Percentiles rank a stretch among this genome's conserved stretches.
Evolutionary conservation across 2,797 vertebrate genomes (phyloP).

Genomic region (Darevskia nairensis): DNA sequence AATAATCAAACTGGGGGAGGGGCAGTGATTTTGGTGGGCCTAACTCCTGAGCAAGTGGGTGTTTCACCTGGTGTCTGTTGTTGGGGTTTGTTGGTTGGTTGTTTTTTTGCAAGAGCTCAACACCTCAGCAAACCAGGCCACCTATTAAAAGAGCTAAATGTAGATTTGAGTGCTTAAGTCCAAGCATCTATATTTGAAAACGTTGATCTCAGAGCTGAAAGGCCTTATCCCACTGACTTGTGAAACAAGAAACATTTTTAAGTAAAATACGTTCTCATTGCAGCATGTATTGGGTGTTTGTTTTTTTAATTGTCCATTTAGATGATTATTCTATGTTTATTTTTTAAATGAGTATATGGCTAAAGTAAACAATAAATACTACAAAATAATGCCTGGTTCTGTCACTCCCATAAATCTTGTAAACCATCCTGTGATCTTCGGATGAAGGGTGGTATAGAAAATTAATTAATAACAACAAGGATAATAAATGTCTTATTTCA

Average conservation of each 20-base stretch:
- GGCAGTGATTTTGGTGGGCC: not conserved
- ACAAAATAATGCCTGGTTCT: slow-evolving; percentile 5
- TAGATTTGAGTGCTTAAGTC: slow-evolving; percentile 30
- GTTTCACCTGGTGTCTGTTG: not conserved
- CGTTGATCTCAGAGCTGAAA: not conserved
- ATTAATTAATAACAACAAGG: too few species aligned
- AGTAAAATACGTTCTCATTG: slow-evolving; percentile 17
- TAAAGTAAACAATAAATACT: not conserved
- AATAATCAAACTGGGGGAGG: not conserved
- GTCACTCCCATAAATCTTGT: not conserved
- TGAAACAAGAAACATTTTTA: slow-evolving; percentile 1
- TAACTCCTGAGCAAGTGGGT: slow-evolving; percentile 3
- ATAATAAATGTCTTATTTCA: slow-evolving; percentile 30
- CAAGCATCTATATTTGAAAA: slow-evolving; percentile 40
- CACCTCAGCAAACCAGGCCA: slow-evolving; percentile 41
- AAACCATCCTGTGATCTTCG: too few species aligned
- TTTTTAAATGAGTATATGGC: not conserved
- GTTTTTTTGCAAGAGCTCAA: not conserved
- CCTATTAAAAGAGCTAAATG: slow-evolving; percentile 12
- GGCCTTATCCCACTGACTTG: not conserved
- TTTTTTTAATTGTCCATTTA: not conserved
- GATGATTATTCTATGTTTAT: not conserved
- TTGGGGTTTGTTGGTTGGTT: too few species aligned
- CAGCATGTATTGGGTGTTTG: not conserved
- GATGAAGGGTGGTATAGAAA: too few species aligned